Evolutionary conservation across 2,797 vertebrate species (phyloP).

Genomic region (Neoniphon sammara): DNA sequence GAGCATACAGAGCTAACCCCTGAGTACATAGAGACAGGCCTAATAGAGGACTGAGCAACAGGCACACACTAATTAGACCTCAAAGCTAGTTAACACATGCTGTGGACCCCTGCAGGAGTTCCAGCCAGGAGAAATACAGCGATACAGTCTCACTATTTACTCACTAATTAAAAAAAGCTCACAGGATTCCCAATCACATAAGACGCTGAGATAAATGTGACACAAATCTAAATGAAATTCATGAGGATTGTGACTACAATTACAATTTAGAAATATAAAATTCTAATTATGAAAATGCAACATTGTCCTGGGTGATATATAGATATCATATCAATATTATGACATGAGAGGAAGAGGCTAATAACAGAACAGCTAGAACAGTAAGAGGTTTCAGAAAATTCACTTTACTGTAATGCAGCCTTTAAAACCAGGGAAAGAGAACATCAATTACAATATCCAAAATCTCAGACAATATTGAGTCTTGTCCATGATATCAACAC

Average conservation of each 20-base stretch:
- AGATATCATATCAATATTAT: no score
- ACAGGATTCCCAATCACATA: neutral
- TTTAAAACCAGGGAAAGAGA: no score
- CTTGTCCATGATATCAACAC: no score
- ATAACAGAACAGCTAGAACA: no score
- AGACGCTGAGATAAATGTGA: neutral
- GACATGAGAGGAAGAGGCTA: no score
- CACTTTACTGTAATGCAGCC: no score
- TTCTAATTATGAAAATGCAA: no score
- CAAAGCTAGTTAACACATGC: constrained; percentile 3
- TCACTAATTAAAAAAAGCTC: constrained; percentile 7
- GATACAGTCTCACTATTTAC: constrained; percentile 34
- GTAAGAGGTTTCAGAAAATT: no score
- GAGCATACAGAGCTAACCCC: constrained; percentile 1
- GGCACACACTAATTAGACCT: neutral
- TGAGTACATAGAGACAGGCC: constrained; percentile 4
- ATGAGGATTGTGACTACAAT: neutral
- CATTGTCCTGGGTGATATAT: no score
- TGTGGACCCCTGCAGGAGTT: neutral
- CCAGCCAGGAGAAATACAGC: constrained; percentile 4
- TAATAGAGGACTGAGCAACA: constrained; percentile 18
- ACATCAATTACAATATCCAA: no score
- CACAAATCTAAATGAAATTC: constrained; percentile 11
- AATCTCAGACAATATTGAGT: no score
- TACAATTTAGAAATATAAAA: no score